phyloP scores from a whole-genome alignment of 2,113 vertebrate species.

The Brachyistius frenatus region DNA sequence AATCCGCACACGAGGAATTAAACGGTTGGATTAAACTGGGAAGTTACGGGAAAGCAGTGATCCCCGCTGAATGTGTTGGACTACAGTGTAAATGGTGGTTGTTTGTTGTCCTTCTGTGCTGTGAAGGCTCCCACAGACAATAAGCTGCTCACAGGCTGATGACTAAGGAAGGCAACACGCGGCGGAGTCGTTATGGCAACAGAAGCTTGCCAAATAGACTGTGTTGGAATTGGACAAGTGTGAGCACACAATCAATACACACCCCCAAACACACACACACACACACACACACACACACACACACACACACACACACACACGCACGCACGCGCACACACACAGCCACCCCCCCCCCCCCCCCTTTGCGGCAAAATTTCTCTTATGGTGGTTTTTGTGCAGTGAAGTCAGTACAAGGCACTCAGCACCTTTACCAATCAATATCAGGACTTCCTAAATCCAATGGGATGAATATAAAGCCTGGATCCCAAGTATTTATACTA shows the following conservation, averaged over 20 bases:
- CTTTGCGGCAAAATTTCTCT: slow-evolving; percentile 58
- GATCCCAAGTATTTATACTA: background rate
- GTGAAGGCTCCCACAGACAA: slow-evolving; percentile 74
- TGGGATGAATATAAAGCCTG: background rate
- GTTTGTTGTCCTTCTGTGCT: slow-evolving; percentile 59
- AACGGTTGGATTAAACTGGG: background rate
- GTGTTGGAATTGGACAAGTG: slow-evolving; percentile 78
- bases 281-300: too few relatives aligned
- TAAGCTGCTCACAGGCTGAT: slow-evolving; percentile 70
- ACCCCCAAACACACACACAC: too few relatives aligned
- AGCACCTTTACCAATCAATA: slow-evolving; percentile 36
- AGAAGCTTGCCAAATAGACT: slow-evolving; percentile 78
- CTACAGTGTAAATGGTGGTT: slow-evolving; percentile 19
- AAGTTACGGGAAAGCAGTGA: background rate
- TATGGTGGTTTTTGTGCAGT: slow-evolving; percentile 13
- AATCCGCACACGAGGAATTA: background rate
- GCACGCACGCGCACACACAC: too few relatives aligned
- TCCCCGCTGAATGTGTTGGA: slow-evolving; percentile 13
- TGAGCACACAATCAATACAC: slow-evolving; percentile 73
- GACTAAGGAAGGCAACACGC: slow-evolving; percentile 80
- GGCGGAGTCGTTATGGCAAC: slow-evolving; percentile 83
- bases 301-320: too few relatives aligned
- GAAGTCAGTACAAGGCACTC: slow-evolving; percentile 25
- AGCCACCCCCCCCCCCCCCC: slow-evolving; percentile 42
- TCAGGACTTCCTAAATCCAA: background rate